Base-by-base conservation (phyloP, 2,888 invertebrate genomes). In the Spialia ferax region DNA sequence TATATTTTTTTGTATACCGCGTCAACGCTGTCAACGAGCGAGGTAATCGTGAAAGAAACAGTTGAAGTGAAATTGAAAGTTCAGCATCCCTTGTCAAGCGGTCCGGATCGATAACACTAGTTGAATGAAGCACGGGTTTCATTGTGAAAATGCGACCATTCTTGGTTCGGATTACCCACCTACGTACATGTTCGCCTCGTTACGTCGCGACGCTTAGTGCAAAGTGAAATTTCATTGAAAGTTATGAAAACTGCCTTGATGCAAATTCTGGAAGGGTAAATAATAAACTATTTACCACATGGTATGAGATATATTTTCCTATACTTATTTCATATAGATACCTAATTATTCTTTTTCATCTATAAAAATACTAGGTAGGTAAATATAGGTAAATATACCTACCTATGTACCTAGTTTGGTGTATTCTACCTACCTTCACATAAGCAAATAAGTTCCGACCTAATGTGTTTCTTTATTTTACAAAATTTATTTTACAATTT, bases 11-110 rank as follows among this genome's bases (percentile, higher is more conserved):
- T 52, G 52, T 23, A n/a, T n/a, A n/a, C 23, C 7, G 23, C 6
- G 7, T n/a, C 67, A 52, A 56, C 18, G 50, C n/a, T 20, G 54
- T 20, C 20, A 57, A 32, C 7, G 35, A 45, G 52, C 11, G 20
- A 52, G 5, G 13, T 50, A 23, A 59, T 48, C 56, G 52, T 50
- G 20, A 54, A 66, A 52, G n/a, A 42, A 68, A 69, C 66, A 65
- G 29, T 79, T 76, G 70, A 79, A 86, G 92, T 92, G 91, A 90
- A 91, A 91, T 77, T 75, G 86, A 91, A 90, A 91, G 91, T 92
- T 89, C 81, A 81, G 78, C 82, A 78, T 76, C 78, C 77, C 80
- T 81, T 77, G 82, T 77, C 84, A 79, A 80, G 79, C 79, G 84
- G 75, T 81, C 48, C 80, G 86, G 88, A 87, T 91, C 91, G 87